Conservation (phyloP, 2,113 vertebrate genomes). For the Dasypus novemcinctus region DNA sequence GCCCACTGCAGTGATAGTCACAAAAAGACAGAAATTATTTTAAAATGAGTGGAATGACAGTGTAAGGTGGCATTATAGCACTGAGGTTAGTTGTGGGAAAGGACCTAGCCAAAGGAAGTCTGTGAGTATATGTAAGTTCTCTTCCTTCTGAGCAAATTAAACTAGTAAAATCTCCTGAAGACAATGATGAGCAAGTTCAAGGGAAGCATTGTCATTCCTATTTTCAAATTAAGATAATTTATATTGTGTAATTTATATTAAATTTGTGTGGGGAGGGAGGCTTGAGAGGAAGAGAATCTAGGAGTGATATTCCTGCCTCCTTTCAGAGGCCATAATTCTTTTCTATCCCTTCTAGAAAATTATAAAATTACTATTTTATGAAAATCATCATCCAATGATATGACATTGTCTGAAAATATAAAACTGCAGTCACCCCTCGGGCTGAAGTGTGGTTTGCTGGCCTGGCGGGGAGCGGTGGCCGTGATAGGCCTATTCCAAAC, state of each 20-base stretch:
- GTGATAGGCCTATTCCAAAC: too few species aligned
- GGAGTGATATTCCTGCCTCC: background rate
- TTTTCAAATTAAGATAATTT: slow-evolving; percentile 23
- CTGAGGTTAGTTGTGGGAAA: background rate
- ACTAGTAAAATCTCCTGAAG: background rate
- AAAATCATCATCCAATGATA: slow-evolving; percentile 30
- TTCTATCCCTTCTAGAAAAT: background rate
- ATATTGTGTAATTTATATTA: background rate
- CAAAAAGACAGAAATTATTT: background rate
- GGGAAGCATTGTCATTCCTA: background rate
- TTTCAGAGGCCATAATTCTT: background rate
- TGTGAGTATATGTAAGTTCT: background rate
- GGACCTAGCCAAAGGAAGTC: background rate
- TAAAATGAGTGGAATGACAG: background rate
- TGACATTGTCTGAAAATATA: slow-evolving; percentile 10
- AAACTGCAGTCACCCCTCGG: too few species aligned
- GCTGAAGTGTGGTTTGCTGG: too few species aligned
- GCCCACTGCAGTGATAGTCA: background rate
- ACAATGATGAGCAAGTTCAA: background rate
- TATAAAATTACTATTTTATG: slow-evolving; percentile 5
- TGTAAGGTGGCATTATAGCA: background rate
- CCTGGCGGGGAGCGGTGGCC: too few species aligned
- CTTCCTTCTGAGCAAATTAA: background rate
- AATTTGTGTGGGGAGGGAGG: background rate
- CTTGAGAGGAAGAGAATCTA: background rate